A percentile compares a stretch with the other conserved stretches of the same genome.
Conservation (phyloP, 2,888 invertebrate species). For the Crepidodera aurea region DNA sequence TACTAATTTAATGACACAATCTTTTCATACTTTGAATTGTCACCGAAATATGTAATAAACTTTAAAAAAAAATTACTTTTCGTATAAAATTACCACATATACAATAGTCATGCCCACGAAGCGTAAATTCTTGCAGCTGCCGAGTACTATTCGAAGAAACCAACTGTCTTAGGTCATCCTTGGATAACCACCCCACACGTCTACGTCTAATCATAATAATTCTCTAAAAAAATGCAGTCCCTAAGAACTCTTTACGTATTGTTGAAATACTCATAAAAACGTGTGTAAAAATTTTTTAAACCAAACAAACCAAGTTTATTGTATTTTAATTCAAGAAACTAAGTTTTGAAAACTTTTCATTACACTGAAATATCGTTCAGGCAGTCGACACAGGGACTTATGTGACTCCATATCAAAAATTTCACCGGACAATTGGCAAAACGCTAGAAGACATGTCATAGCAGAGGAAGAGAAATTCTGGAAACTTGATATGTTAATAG, state of each 20-base stretch:
- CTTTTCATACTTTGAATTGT: background rate
- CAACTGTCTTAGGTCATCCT: slow-evolving; percentile 59
- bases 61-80: background rate
- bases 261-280: background rate
- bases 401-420: no score
- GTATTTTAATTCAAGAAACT: no score
- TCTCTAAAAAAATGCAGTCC: background rate
- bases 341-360: no score
- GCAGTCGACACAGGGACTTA: no score
- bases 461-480: no score
- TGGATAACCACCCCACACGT: slow-evolving; percentile 54
- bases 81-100: slow-evolving; percentile 19
- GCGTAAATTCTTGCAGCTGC: slow-evolving; percentile 55
- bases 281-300: background rate
- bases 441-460: no score
- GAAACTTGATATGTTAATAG: no score
- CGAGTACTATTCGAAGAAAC: slow-evolving; percentile 50
- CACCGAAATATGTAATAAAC: background rate
- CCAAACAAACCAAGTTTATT: no score
- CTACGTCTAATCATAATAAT: slow-evolving; percentile 12
- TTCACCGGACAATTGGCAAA: no score
- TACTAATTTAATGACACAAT: background rate
- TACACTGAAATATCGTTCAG: no score
- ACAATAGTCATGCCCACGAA: slow-evolving; percentile 43
- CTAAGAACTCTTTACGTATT: background rate